Conservation (phyloP, 1,140 invertebrate species). For the Telenomus remus region DNA sequence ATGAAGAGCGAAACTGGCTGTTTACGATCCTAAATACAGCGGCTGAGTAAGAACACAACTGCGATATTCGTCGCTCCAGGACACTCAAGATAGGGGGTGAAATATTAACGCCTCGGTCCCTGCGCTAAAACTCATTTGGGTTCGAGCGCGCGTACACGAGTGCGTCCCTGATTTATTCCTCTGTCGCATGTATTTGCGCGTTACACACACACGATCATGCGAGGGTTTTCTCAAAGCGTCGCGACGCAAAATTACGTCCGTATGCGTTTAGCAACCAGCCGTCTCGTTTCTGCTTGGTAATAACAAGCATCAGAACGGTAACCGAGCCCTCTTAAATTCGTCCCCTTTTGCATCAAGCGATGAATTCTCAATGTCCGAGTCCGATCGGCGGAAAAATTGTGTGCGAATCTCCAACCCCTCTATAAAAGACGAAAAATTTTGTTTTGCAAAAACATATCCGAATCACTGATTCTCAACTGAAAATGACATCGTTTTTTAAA, state of each 20-base stretch:
- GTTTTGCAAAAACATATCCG: too few species aligned
- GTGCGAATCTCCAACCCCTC: background rate
- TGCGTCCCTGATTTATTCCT: constrained; percentile 50
- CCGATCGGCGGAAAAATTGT: background rate
- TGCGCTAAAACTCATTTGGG: constrained; percentile 57
- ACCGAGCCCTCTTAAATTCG: constrained; percentile 26
- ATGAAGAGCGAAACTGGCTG: constrained; percentile 25
- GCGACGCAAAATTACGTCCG: constrained; percentile 11
- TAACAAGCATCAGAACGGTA: constrained; percentile 27
- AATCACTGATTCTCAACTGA: too few species aligned
- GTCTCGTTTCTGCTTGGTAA: constrained; percentile 13
- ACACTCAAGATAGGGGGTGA: constrained; percentile 62
- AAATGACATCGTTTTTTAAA: too few species aligned
- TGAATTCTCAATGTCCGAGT: constrained; percentile 14
- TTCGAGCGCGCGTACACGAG: constrained; percentile 27
- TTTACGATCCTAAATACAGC: constrained; percentile 26
- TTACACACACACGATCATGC: constrained; percentile 26
- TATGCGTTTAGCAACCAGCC: constrained; percentile 1
- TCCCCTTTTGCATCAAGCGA: constrained; percentile 16
- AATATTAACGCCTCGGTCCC: constrained; percentile 66
- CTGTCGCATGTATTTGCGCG: constrained; percentile 44
- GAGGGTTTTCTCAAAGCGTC: constrained; percentile 31
- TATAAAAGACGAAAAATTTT: background rate
- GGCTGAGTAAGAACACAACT: constrained; percentile 3
- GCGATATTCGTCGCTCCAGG: constrained; percentile 30